Evolutionary conservation across 2,797 vertebrate genomes (phyloP).

Genomic region (Gymnothorax reevesii): DNA sequence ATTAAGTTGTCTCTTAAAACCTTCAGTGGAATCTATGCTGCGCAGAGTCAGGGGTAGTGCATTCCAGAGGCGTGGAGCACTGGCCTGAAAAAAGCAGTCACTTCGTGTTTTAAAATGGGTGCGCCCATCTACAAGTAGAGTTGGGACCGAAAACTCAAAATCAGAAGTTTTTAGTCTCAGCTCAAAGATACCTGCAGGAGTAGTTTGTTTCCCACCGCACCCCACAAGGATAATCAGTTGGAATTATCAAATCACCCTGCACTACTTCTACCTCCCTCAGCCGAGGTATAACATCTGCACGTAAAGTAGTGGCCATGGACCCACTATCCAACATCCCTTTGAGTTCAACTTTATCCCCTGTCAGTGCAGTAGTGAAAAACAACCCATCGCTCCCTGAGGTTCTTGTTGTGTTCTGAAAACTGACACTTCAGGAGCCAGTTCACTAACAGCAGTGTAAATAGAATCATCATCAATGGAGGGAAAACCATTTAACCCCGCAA

Average conservation of each 20-base stretch:
- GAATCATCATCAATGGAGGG: slow-evolving; percentile 1
- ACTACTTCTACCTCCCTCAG: slow-evolving; percentile 11
- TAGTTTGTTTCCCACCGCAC: slow-evolving; percentile 29
- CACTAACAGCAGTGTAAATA: slow-evolving; percentile 8
- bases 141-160: slow-evolving; percentile 8
- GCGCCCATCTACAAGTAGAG: slow-evolving; percentile 32
- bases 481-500: background rate
- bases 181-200: slow-evolving; percentile 33
- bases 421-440: slow-evolving; percentile 1
- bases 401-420: slow-evolving; percentile 39
- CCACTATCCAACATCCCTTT: slow-evolving; percentile 37
- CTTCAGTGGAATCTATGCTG: too few relatives aligned
- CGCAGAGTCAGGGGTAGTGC: too few relatives aligned
- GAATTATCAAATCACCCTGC: background rate
- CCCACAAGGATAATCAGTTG: slow-evolving; percentile 31
- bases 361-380: slow-evolving; percentile 34
- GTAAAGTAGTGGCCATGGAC: slow-evolving; percentile 42
- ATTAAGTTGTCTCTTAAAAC: too few relatives aligned
- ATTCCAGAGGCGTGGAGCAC: too few relatives aligned
- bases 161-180: slow-evolving; percentile 21
- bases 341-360: slow-evolving; percentile 17
- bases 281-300: background rate
- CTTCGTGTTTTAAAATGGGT: too few relatives aligned
- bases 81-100: too few relatives aligned
- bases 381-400: slow-evolving; percentile 24